These are phyloP conservation scores for Tetropium fuscum DNA, from an alignment of 2,888 invertebrate genomes.

Conservation along the genomic window DNA sequence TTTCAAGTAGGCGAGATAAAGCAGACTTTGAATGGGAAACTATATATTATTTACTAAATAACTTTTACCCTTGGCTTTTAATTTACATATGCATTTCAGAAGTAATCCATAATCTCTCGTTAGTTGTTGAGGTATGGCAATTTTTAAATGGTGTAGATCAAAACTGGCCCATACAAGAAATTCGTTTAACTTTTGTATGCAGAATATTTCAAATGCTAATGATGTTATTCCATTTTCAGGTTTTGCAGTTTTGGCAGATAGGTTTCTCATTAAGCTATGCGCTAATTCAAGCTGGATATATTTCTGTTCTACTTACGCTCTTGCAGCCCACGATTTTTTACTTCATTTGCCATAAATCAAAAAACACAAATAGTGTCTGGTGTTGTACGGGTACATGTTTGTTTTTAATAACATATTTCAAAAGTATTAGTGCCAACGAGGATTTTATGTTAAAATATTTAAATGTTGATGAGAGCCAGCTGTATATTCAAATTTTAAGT, in stretches of 20 bases:
- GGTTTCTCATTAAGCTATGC: conserved; percentile 66
- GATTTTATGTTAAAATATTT: conserved; percentile 36
- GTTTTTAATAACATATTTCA: conserved; percentile 49
- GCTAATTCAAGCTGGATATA: conserved; percentile 42
- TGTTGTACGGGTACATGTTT: conserved; percentile 68
- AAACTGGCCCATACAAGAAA: too few relatives aligned
- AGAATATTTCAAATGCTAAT: too few relatives aligned
- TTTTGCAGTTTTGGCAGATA: conserved; percentile 70
- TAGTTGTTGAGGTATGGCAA: conserved; percentile 34
- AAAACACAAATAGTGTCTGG: conserved; percentile 69
- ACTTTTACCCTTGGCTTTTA: conserved; percentile 70
- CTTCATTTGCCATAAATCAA: conserved; percentile 59
- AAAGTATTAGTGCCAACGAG: conserved; percentile 43
- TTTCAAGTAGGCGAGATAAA: conserved; percentile 72
- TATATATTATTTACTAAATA: conserved; percentile 70
- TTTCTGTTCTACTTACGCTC: conserved; percentile 47
- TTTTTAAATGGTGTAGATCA: too few relatives aligned
- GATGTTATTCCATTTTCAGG: conserved; percentile 63
- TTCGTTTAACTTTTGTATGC: too few relatives aligned
- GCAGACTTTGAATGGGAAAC: conserved; percentile 81
- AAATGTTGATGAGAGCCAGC: conserved; percentile 63
- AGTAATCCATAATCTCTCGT: conserved; percentile 60
- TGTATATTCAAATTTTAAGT: conserved; percentile 69
- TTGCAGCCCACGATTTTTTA: conserved; percentile 71
- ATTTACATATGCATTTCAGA: conserved; percentile 71